These are phyloP conservation scores for Megalopta genalis DNA, from an alignment of 1,140 invertebrate species.

Conservation along the genomic window DNA sequence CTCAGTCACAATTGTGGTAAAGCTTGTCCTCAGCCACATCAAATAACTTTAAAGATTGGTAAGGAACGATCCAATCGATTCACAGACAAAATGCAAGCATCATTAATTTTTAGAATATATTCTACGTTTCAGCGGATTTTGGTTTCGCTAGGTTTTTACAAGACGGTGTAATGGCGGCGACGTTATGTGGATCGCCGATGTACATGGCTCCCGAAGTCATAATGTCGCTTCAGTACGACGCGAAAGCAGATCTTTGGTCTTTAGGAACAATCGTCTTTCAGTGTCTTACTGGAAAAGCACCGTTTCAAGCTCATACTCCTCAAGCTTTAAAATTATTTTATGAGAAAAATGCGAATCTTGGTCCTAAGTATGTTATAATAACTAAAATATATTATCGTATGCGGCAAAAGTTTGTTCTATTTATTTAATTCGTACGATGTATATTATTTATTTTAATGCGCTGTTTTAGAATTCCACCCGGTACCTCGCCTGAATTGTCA, in stretches of 20 bases:
- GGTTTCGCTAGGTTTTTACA: slow-evolving; percentile 99
- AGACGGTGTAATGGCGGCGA: slow-evolving; percentile 99
- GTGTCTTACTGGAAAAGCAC: slow-evolving; percentile 98
- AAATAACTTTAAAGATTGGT: slow-evolving; percentile 98
- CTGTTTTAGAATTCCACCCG: slow-evolving; percentile 90
- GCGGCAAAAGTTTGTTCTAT: background rate
- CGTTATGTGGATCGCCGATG: slow-evolving; percentile 99
- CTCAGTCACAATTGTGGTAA: slow-evolving; percentile 90
- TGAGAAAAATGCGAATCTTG: slow-evolving; percentile 96
- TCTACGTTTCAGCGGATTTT: slow-evolving; percentile 93
- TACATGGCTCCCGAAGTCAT: slow-evolving; percentile 99
- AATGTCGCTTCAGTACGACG: slow-evolving; percentile 99
- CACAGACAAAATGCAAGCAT: background rate
- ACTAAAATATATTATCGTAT: background rate
- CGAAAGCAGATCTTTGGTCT: slow-evolving; percentile 99
- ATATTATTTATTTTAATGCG: slow-evolving; percentile 36
- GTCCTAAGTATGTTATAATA: slow-evolving; percentile 90
- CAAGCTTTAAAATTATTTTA: slow-evolving; percentile 98
- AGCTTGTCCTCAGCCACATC: slow-evolving; percentile 90
- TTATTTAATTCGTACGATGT: background rate
- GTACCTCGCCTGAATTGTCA: slow-evolving; percentile 93
- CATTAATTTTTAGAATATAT: background rate
- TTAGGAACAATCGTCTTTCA: slow-evolving; percentile 99
- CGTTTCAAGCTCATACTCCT: slow-evolving; percentile 99
- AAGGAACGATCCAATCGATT: slow-evolving; percentile 62